Evolutionary conservation across 2,888 invertebrate species (phyloP).

Genomic region (Erannis defoliaria): DNA sequence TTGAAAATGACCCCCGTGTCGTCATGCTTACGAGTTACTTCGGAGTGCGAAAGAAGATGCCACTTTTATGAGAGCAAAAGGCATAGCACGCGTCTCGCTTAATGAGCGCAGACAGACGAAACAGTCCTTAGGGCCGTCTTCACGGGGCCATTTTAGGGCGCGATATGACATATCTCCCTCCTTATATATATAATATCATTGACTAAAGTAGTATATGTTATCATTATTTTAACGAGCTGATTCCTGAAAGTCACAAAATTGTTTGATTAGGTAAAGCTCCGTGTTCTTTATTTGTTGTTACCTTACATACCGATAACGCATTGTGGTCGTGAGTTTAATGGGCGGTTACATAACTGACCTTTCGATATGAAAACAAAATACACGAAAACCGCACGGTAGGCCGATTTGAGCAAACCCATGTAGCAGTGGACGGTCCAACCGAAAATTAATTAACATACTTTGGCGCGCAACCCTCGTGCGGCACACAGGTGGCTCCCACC

Average conservation of each 20-base stretch:
- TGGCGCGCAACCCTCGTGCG: slow-evolving; percentile 74
- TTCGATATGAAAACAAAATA: slow-evolving; percentile 70
- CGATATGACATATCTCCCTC: no score
- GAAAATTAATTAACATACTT: slow-evolving; percentile 87
- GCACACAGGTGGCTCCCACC: slow-evolving; percentile 71
- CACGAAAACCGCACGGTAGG: slow-evolving; percentile 78
- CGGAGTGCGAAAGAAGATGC: no score
- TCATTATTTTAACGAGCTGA: not conserved
- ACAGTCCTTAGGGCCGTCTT: no score
- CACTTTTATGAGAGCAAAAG: no score
- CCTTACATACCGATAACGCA: slow-evolving; percentile 27
- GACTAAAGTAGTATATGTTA: not conserved
- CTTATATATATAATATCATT: no score
- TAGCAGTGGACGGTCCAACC: slow-evolving; percentile 79
- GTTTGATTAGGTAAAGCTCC: slow-evolving; percentile 19
- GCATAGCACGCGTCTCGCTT: no score
- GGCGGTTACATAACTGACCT: slow-evolving; percentile 63
- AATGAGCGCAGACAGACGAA: no score
- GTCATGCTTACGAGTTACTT: no score
- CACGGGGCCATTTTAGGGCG: no score
- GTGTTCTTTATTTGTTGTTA: slow-evolving; percentile 34
- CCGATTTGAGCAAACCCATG: slow-evolving; percentile 75
- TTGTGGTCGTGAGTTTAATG: slow-evolving; percentile 47
- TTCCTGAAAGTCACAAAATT: slow-evolving; percentile 21
- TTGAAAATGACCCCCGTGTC: no score